Percentiles rank a stretch among this genome's conserved stretches.
phyloP scores from a whole-genome alignment of 2,888 invertebrate species.

The Trichogramma evanescens region DNA sequence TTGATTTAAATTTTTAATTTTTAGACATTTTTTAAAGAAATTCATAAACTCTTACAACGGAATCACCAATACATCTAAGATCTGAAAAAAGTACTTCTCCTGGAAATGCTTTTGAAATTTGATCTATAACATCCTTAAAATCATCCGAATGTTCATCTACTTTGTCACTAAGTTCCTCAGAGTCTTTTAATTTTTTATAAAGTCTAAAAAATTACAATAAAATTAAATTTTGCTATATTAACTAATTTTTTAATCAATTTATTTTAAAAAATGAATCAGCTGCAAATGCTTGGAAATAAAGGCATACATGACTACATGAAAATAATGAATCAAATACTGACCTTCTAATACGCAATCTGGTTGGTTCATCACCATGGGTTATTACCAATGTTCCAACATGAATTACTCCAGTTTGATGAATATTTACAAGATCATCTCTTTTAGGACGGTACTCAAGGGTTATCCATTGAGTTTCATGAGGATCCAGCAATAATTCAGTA shows the following conservation, averaged over 20 bases:
- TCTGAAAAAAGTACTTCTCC: slow-evolving; percentile 37
- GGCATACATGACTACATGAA: not conserved
- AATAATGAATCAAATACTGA: slow-evolving; percentile 14
- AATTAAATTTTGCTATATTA: not conserved
- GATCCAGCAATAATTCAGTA: slow-evolving; percentile 45
- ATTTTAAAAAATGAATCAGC: not conserved
- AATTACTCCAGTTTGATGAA: slow-evolving; percentile 40
- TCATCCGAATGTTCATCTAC: slow-evolving; percentile 30
- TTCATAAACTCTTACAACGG: slow-evolving; percentile 30
- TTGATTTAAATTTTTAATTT: not conserved
- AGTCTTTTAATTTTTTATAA: slow-evolving; percentile 38
- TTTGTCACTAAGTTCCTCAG: slow-evolving; percentile 32
- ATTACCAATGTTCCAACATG: slow-evolving; percentile 49
- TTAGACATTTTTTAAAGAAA: not conserved
- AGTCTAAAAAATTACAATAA: slow-evolving; percentile 28
- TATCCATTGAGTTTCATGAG: slow-evolving; percentile 44
- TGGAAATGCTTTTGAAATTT: slow-evolving; percentile 39
- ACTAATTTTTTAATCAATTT: not conserved
- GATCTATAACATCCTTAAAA: slow-evolving; percentile 37
- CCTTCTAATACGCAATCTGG: slow-evolving; percentile 45
- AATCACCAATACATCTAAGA: slow-evolving; percentile 37
- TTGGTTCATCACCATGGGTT: slow-evolving; percentile 51
- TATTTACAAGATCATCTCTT: slow-evolving; percentile 47
- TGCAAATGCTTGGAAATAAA: not conserved
- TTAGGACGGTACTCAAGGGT: slow-evolving; percentile 48